Evolutionary conservation across 2,113 vertebrate species (phyloP).

Genomic region (Chrysochloris asiatica): DNA sequence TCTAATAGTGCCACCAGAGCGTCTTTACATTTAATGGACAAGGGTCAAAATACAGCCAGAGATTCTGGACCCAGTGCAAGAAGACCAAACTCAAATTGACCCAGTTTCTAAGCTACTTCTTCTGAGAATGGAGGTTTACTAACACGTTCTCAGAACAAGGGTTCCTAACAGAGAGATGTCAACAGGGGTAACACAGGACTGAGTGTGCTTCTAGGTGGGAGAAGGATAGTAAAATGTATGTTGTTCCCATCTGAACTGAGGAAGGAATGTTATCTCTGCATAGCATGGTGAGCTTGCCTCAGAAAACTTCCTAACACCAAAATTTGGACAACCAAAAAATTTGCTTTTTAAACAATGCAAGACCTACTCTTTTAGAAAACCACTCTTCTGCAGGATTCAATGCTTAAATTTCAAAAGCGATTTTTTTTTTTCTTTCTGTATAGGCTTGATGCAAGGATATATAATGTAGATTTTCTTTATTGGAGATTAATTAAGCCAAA

Average conservation of each 20-base stretch:
- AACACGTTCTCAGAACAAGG: not conserved
- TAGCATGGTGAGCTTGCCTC: not conserved
- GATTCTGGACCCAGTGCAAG: not conserved
- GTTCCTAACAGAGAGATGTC: not conserved
- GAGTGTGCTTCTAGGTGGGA: not conserved
- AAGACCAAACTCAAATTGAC: not conserved
- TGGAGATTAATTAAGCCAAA: conserved; percentile 8
- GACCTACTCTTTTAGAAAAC: not conserved
- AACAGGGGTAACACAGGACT: not conserved
- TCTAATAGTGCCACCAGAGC: too few species aligned
- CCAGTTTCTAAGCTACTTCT: not conserved
- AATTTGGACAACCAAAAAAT: not conserved
- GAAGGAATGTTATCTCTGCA: not conserved
- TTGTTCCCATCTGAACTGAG: not conserved
- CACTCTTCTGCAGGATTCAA: not conserved
- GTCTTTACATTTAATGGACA: too few species aligned
- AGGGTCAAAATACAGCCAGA: not conserved
- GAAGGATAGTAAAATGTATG: not conserved
- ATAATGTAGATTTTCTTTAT: not conserved
- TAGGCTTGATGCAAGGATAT: not conserved
- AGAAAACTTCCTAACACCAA: not conserved
- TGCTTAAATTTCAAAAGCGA: not conserved
- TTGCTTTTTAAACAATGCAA: not conserved
- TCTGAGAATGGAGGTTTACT: not conserved
- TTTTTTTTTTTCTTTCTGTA: not conserved